Evolutionary conservation across 2,888 invertebrate species (phyloP), one percentile per base, ranked within the genome.

Genomic region (Aleiodes alternator): DNA sequence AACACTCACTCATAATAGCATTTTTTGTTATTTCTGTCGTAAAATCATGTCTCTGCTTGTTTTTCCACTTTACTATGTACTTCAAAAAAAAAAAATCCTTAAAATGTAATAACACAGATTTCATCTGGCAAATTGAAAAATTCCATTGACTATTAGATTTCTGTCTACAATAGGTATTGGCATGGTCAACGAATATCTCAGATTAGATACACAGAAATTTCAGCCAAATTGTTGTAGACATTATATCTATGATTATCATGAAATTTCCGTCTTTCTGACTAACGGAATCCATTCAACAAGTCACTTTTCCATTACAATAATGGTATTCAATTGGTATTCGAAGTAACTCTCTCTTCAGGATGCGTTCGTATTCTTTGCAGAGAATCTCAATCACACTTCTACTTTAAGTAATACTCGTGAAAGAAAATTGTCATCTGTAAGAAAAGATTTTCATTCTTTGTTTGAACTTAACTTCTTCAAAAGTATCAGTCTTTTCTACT

Each of bases 241-340:
- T 16, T 38, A 43, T 43, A 7, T 43, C 12, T 48, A 64, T 16
- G 64, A 64, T 43, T 48, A 64, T 43, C 64, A 4, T 43, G 48
- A 16, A 9, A 64, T 48, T 23, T 64, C 43, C 9, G 48, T 16
- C 5, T 31, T 14, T 53, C 6, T 7, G n/a, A 31, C 51, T 68
- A 51, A 68, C 68, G 51, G 68, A 51, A 68, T 23, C 68, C 23
- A 68, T 34, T 50, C 50, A 29, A 50, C 12, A 29, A 68, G 12
- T 68, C 68, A 51, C 68, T 50, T 68, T 68, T 68, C 51, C 68
- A 68, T 51, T 68, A 50, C n/a, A 68, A 68, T 31, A 51, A 23
- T 68, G 50, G 12, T 31, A 51, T 51, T 53, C n/a, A 50, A 31
- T 68, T 68, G 31, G 68, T 68, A 68, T 68, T 68, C 68, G 8